Percentiles rank a stretch among this genome's conserved stretches.
Conservation (phyloP, 2,113 vertebrate species). For the Kobus ellipsiprymnus region DNA sequence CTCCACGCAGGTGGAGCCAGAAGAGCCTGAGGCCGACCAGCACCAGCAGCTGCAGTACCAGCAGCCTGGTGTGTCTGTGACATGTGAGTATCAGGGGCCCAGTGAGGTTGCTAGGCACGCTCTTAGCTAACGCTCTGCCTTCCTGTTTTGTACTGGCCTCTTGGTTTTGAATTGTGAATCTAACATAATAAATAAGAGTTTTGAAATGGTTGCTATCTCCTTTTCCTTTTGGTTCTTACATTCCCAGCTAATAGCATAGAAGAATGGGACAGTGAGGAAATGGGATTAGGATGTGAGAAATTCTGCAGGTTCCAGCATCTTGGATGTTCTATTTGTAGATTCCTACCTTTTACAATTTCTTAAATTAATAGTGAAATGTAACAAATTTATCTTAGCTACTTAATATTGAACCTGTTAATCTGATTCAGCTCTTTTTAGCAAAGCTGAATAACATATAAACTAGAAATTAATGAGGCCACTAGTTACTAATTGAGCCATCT, state of each 20-base stretch:
- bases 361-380: conserved; percentile 34
- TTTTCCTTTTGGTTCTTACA: neutral
- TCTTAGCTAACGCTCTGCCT: neutral
- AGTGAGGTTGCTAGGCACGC: neutral
- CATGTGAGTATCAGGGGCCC: conserved; percentile 84
- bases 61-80: conserved; percentile 83
- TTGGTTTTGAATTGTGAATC: conserved; percentile 27
- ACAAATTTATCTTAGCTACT: neutral
- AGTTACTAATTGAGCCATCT: conserved; percentile 5
- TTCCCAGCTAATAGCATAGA: neutral
- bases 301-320: neutral
- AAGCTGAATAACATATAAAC: neutral
- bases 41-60: conserved; percentile 92
- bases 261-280: neutral
- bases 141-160: neutral
- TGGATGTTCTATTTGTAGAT: neutral
- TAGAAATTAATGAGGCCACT: neutral
- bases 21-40: conserved; percentile 91
- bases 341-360: neutral
- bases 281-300: neutral
- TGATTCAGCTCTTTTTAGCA: conserved; percentile 26
- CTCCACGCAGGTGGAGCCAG: conserved; percentile 87
- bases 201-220: neutral
- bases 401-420: neutral
- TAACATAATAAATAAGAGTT: neutral